Conservation (phyloP, 2,797 vertebrate genomes). For the Smutsia gigantea region DNA sequence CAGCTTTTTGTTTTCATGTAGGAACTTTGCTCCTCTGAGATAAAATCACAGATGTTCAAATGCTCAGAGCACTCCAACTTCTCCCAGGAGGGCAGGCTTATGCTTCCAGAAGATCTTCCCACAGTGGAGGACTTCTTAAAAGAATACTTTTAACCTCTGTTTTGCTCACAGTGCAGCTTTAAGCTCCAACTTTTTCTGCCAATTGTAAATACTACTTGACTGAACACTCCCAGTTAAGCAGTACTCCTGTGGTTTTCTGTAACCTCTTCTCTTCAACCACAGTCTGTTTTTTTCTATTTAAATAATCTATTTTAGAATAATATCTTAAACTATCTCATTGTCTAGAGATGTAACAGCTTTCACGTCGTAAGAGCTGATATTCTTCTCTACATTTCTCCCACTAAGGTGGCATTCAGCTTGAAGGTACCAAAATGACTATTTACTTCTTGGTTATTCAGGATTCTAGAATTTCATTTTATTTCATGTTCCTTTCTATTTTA, state of each 20-base stretch:
- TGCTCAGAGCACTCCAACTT: background rate
- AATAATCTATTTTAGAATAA: background rate
- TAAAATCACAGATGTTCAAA: background rate
- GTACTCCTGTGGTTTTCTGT: background rate
- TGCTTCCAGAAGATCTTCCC: background rate
- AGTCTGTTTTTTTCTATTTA: slow-evolving; percentile 22
- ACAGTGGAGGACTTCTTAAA: background rate
- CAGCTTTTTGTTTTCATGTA: background rate
- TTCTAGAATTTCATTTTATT: background rate
- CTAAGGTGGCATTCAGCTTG: background rate
- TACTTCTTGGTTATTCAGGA: background rate
- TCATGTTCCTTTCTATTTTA: background rate
- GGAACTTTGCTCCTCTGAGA: slow-evolving; percentile 23
- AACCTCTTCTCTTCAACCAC: background rate
- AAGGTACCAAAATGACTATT: background rate
- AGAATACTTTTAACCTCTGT: background rate
- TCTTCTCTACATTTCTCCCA: background rate
- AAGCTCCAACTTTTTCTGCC: background rate
- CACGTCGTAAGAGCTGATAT: background rate
- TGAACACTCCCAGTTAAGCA: background rate
- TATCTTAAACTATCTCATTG: background rate
- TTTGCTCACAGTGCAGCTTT: background rate
- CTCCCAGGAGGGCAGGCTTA: background rate
- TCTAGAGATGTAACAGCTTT: background rate
- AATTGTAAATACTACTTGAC: background rate